Conservation (phyloP, 2,888 invertebrate species). For the Drosophila parthenogenetica region DNA sequence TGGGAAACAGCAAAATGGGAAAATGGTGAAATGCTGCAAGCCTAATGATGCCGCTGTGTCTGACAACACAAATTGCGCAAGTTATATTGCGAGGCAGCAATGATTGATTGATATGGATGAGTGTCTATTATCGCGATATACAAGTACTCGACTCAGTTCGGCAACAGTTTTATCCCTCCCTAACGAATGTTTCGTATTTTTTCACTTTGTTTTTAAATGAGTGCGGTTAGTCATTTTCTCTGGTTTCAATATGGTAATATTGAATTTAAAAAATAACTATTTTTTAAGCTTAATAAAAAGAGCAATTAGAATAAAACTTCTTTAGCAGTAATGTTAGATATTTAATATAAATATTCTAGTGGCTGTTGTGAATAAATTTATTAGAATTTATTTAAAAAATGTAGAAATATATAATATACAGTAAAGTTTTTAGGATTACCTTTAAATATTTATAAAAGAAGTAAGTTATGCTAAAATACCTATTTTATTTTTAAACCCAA, state of each 20-base stretch:
- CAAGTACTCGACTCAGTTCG: background rate
- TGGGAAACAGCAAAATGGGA: constrained; percentile 13
- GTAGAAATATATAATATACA: no score
- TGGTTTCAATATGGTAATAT: background rate
- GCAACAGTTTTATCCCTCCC: background rate
- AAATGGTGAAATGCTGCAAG: constrained; percentile 67
- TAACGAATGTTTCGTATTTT: background rate
- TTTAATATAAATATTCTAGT: no score
- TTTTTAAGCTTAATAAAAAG: background rate
- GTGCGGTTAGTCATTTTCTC: background rate
- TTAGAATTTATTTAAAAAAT: no score
- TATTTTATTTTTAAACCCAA: background rate
- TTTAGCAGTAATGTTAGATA: no score
- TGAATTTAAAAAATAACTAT: background rate
- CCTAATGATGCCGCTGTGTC: constrained; percentile 62
- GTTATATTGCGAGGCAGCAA: constrained; percentile 70
- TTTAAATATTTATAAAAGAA: background rate
- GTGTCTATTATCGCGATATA: constrained; percentile 40
- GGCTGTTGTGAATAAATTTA: no score
- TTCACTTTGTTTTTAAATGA: constrained; percentile 2
- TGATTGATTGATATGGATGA: constrained; percentile 74
- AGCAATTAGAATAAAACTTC: no score
- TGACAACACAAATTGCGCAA: constrained; percentile 65
- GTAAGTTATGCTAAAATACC: background rate
- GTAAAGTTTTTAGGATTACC: background rate